phyloP scores from a whole-genome alignment of 1,140 invertebrate genomes.

The Papilio helenus region DNA sequence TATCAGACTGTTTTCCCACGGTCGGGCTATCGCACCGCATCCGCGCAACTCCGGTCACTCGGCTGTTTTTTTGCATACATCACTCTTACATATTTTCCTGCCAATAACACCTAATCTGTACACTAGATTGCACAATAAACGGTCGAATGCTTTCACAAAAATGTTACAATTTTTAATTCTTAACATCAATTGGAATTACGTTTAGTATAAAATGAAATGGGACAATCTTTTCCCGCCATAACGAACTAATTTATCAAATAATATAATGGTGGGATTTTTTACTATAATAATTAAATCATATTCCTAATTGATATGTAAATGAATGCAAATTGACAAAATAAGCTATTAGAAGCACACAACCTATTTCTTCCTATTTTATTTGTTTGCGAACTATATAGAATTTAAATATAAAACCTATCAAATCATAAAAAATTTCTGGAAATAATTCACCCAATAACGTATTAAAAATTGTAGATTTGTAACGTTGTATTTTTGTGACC shows the following conservation, averaged over 20 bases:
- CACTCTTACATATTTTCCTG: not conserved
- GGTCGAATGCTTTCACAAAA: not conserved
- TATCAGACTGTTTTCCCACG: constrained; percentile 31
- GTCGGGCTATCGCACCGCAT: constrained; percentile 30
- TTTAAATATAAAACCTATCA: not conserved
- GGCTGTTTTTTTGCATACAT: constrained; percentile 20
- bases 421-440: not conserved
- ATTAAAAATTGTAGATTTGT: not conserved
- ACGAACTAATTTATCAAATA: not conserved
- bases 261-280: not conserved
- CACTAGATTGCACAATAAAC: not conserved
- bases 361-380: not conserved
- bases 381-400: not conserved
- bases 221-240: too few relatives aligned
- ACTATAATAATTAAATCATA: not conserved
- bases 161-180: not conserved
- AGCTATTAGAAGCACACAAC: not conserved
- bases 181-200: too few relatives aligned
- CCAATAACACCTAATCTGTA: not conserved
- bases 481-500: not conserved
- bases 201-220: too few relatives aligned
- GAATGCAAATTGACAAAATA: not conserved
- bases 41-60: constrained; percentile 7
- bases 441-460: not conserved
- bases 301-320: not conserved